phyloP scores from a whole-genome alignment of 2,113 vertebrate genomes.

The Okapia johnstoni region DNA sequence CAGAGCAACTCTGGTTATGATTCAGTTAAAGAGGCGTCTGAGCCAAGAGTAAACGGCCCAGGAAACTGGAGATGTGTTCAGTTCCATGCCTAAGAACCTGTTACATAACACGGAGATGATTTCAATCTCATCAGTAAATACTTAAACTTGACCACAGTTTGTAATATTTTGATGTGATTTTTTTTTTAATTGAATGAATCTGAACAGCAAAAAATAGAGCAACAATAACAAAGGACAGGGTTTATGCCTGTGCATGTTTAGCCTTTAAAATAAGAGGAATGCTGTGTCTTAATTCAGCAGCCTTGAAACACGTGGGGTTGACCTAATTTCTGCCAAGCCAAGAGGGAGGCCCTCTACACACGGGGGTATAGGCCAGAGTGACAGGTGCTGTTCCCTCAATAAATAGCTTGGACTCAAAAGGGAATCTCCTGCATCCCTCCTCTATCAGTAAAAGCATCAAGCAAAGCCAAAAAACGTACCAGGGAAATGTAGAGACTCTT shows the following conservation, averaged over 20 bases:
- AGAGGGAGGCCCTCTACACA: not conserved
- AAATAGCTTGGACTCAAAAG: slow-evolving; percentile 18
- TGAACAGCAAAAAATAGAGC: not conserved
- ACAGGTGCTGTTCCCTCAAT: not conserved
- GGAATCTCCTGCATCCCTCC: not conserved
- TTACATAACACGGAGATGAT: not conserved
- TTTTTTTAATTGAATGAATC: not conserved
- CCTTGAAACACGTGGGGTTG: not conserved
- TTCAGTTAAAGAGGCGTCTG: not conserved
- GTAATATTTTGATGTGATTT: not conserved
- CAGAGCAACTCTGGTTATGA: not conserved
- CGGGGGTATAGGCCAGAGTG: not conserved
- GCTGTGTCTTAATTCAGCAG: not conserved
- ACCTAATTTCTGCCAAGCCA: slow-evolving; percentile 38
- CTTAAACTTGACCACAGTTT: not conserved
- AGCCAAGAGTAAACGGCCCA: not conserved
- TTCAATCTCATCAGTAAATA: slow-evolving; percentile 5
- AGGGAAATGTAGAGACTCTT: not conserved
- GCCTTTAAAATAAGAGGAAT: slow-evolving; percentile 17
- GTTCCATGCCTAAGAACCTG: not conserved
- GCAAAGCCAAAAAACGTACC: not conserved
- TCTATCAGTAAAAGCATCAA: not conserved
- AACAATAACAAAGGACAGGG: not conserved
- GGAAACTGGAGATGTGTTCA: slow-evolving; percentile 13
- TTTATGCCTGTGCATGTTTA: not conserved